These are phyloP conservation scores for Pavo muticus DNA, from an alignment of 2,113 vertebrate genomes.

Conservation along the genomic window DNA sequence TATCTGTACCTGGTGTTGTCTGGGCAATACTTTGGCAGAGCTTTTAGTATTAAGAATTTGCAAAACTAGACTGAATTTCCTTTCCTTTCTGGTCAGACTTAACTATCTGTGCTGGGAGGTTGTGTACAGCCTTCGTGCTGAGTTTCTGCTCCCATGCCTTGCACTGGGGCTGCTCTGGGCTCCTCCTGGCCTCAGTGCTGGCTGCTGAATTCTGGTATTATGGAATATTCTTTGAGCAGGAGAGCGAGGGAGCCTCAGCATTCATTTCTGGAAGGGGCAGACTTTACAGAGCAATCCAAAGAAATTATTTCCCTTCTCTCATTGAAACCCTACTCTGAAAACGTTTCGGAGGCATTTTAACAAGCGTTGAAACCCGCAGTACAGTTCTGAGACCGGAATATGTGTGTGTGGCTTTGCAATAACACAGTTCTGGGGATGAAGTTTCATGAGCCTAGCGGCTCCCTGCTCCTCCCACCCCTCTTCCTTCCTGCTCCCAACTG, in stretches of 20 bases:
- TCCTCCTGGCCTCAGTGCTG: too few relatives aligned
- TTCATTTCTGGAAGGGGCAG: background rate
- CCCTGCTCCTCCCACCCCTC: slow-evolving; percentile 4
- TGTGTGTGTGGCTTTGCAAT: background rate
- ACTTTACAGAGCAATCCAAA: background rate
- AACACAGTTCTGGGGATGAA: background rate
- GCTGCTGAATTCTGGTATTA: background rate
- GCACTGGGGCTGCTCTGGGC: too few relatives aligned
- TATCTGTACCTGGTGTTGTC: background rate
- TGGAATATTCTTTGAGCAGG: background rate
- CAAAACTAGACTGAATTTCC: background rate
- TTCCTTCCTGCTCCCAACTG: slow-evolving; percentile 9
- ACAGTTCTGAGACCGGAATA: background rate
- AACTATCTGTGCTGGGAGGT: background rate
- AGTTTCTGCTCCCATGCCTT: background rate
- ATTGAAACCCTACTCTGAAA: background rate
- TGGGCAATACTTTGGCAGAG: slow-evolving; percentile 14
- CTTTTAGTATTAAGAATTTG: background rate
- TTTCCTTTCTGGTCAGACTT: background rate
- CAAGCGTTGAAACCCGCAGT: background rate
- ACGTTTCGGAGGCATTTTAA: background rate
- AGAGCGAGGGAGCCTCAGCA: background rate
- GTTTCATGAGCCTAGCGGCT: background rate
- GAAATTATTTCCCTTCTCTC: background rate
- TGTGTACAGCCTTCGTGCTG: background rate